Evolutionary conservation across 2,113 vertebrate genomes (phyloP).

Genomic region (Sylvilagus bachmani): DNA sequence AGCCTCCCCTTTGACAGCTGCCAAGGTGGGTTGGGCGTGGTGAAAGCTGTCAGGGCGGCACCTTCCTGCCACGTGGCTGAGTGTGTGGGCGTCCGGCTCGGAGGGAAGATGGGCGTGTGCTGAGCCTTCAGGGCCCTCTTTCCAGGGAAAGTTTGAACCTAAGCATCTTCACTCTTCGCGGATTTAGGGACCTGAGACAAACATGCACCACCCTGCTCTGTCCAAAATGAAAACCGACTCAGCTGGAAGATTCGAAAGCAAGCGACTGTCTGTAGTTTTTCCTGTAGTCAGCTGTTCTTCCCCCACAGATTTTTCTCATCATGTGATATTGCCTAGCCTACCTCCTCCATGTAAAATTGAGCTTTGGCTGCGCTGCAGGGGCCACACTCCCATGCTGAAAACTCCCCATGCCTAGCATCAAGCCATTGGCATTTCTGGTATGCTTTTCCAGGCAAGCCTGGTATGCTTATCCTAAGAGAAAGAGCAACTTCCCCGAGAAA

Average conservation of each 20-base stretch:
- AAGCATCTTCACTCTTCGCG: slow-evolving; percentile 30
- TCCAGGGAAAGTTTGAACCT: slow-evolving; percentile 49
- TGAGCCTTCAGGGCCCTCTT: slow-evolving; percentile 27
- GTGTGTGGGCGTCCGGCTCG: neutral
- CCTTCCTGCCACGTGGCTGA: slow-evolving; percentile 21
- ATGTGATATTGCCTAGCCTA: slow-evolving; percentile 63
- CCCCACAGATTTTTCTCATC: slow-evolving; percentile 65
- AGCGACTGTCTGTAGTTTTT: neutral
- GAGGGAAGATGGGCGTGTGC: neutral
- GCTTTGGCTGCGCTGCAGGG: slow-evolving; percentile 75
- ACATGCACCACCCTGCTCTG: neutral
- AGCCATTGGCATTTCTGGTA: slow-evolving; percentile 83
- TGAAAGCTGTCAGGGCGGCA: neutral
- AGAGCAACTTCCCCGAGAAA: slow-evolving; percentile 74
- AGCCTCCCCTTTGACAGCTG: neutral
- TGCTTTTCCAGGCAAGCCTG: slow-evolving; percentile 76
- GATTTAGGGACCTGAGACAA: slow-evolving; percentile 27
- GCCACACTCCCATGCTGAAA: slow-evolving; percentile 69
- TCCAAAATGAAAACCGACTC: slow-evolving; percentile 56
- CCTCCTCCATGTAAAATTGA: slow-evolving; percentile 76
- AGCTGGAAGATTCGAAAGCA: slow-evolving; percentile 1
- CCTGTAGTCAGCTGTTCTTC: slow-evolving; percentile 61
- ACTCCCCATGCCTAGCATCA: slow-evolving; percentile 69
- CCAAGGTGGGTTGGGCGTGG: neutral
- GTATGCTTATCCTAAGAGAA: slow-evolving; percentile 78